Evolutionary conservation across 2,797 vertebrate genomes (phyloP).

Genomic region (Podarcis lilfordi): DNA sequence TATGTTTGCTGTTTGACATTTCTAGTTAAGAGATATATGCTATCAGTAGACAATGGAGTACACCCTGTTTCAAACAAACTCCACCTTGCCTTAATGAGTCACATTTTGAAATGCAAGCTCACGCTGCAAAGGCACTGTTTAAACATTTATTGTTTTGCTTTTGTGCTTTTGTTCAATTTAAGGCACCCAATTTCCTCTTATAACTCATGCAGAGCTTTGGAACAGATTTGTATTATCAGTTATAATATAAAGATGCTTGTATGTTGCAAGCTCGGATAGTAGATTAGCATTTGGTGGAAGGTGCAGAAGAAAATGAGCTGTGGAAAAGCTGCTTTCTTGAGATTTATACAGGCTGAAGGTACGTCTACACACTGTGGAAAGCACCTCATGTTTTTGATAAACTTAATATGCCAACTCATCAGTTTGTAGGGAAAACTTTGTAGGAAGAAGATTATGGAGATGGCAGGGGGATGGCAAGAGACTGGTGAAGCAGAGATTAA

Average conservation of each 20-base stretch:
- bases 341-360: neutral
- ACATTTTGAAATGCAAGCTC: constrained; percentile 34
- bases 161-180: constrained; percentile 19
- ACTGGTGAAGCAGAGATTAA: neutral
- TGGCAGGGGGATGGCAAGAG: neutral
- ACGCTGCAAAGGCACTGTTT: constrained; percentile 15
- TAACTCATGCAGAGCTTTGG: neutral
- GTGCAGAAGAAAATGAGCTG: neutral
- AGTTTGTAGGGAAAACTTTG: neutral
- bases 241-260: constrained; percentile 19
- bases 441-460: neutral
- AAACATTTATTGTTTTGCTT: constrained; percentile 17
- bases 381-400: neutral
- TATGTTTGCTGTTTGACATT: constrained; percentile 6
- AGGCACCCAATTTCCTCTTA: constrained; percentile 25
- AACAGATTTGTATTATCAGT: neutral
- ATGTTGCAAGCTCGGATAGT: constrained; percentile 6
- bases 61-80: constrained; percentile 7
- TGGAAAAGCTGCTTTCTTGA: neutral
- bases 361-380: neutral
- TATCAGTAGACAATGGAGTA: neutral
- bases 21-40: constrained; percentile 23
- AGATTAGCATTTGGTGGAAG: neutral
- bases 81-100: constrained; percentile 35
- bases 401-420: neutral